Conservation (phyloP, 2,888 invertebrate species). For the Dryocosmus kuriphilus region DNA sequence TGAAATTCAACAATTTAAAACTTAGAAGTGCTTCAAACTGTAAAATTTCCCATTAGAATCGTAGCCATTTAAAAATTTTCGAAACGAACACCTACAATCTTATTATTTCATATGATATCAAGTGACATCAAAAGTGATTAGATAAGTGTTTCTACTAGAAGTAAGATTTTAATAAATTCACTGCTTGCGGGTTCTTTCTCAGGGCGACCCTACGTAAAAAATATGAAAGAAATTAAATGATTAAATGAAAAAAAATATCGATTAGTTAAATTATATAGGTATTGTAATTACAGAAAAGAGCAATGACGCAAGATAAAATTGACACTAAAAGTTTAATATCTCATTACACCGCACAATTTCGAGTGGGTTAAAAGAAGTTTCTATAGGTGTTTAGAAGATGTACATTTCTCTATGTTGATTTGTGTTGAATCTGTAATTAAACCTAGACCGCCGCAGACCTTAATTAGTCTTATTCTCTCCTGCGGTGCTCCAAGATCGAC, state of each 20-base stretch:
- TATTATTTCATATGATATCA: too few relatives aligned
- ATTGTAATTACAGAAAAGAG: slow-evolving; percentile 1
- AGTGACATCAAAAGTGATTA: too few relatives aligned
- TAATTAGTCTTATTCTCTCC: slow-evolving; percentile 36
- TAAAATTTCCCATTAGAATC: too few relatives aligned
- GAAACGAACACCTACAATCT: too few relatives aligned
- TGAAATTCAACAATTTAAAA: too few relatives aligned
- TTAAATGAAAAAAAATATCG: neutral
- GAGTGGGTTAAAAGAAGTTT: neutral
- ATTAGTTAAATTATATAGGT: slow-evolving; percentile 30
- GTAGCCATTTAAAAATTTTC: too few relatives aligned
- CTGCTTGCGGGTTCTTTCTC: too few relatives aligned
- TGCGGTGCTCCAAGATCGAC: slow-evolving; percentile 9
- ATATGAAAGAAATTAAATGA: neutral
- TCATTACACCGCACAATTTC: neutral
- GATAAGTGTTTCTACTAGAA: too few relatives aligned
- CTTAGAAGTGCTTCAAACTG: too few relatives aligned
- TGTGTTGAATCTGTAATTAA: slow-evolving; percentile 21
- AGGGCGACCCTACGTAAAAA: too few relatives aligned
- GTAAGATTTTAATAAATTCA: too few relatives aligned
- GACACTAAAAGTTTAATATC: slow-evolving; percentile 33
- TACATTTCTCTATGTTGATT: slow-evolving; percentile 1
- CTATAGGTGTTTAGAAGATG: slow-evolving; percentile 33
- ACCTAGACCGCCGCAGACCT: slow-evolving; percentile 32
- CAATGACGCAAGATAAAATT: slow-evolving; percentile 13